These are phyloP conservation scores for Oncorhynchus gorbuscha DNA, from an alignment of 2,113 vertebrate species.

Conservation along the genomic window DNA sequence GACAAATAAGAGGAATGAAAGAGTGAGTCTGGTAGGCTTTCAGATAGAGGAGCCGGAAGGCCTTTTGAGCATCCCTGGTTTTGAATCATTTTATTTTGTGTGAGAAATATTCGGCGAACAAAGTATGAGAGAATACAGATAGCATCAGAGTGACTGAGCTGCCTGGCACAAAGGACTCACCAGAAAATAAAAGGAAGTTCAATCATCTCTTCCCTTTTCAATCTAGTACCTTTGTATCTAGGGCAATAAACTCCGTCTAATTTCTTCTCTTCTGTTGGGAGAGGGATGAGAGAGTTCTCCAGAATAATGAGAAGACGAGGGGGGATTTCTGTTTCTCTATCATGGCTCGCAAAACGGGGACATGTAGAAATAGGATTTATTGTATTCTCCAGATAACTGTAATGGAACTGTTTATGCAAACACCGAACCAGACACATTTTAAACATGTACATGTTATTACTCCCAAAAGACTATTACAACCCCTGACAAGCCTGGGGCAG, in stretches of 20 bases:
- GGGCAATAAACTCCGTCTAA: conserved; percentile 59
- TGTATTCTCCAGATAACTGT: conserved; percentile 30
- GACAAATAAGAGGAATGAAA: conserved; percentile 31
- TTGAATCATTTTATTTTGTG: conserved; percentile 67
- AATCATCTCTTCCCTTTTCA: conserved; percentile 65
- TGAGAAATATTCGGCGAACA: conserved; percentile 34
- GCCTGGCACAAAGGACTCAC: conserved; percentile 61
- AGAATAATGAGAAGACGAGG: conserved; percentile 51
- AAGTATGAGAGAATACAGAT: conserved; percentile 59
- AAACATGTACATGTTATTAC: conserved; percentile 35
- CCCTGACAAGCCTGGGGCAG: conserved; percentile 29
- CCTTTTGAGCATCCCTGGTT: conserved; percentile 51
- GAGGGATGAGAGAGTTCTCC: conserved; percentile 37
- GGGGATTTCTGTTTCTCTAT: conserved; percentile 22
- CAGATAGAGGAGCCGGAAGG: conserved; percentile 48
- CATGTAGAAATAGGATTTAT: conserved; percentile 7
- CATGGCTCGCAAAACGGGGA: not conserved
- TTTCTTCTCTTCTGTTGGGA: conserved; percentile 50
- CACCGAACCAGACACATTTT: conserved; percentile 28
- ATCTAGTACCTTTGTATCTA: conserved; percentile 59
- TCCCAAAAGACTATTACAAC: conserved; percentile 29
- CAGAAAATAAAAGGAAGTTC: conserved; percentile 64
- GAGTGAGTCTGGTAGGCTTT: conserved; percentile 36
- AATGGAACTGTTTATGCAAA: conserved; percentile 19
- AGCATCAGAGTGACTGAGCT: conserved; percentile 65